Base-by-base conservation (phyloP, 2,113 vertebrate genomes). In the Xiphophorus hellerii region DNA sequence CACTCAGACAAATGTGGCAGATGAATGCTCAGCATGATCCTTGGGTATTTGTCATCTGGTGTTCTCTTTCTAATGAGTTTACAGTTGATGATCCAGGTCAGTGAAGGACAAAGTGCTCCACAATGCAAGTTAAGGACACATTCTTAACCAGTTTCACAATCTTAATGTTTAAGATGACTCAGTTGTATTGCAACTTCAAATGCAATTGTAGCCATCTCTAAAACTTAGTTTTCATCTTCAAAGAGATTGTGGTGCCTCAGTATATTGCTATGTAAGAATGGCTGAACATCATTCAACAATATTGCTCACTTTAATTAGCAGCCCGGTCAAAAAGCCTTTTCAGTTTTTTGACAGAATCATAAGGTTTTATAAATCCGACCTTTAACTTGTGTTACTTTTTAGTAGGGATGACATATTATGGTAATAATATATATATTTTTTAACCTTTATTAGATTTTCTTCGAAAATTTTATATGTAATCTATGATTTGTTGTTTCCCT, bases 1-100 rank as follows among this genome's bases (percentile, higher is more conserved):
- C 91, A 90, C 86, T 74, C 75, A 88, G 85, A 87, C 73, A 87
- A 86, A 90, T 81, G 76, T 75, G 66, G 79, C 88, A 89, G 88
- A 86, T 89, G 90, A 90, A 89, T 86, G 84, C 89, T 86, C 88
- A 90, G 90, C 87, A 80, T 90, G 88, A 88, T 89, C 71, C 86
- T 68, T 60, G 77, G 74, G 79, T 82, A 88, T 90, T 86, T 89
- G 88, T 90, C 90, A 88, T 91, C 80, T 88, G 85, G 74, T 89
- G 79, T 88, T 92, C 88, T 90, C 90, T 87, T 87, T 88, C 84
- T 88, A 89, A 89, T 89, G 85, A 86, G 71, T 84, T 92, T 88
- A 84, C 84, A 83, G 81, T 82, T 87, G 78, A 86, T 83, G 86
- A 89, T 83, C 81, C 87, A 84, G 90, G 86, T 88, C 82, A 79